These are phyloP conservation scores for Himalopsyche kuldschensis DNA, from an alignment of 2,888 invertebrate genomes.

Conservation along the genomic window DNA sequence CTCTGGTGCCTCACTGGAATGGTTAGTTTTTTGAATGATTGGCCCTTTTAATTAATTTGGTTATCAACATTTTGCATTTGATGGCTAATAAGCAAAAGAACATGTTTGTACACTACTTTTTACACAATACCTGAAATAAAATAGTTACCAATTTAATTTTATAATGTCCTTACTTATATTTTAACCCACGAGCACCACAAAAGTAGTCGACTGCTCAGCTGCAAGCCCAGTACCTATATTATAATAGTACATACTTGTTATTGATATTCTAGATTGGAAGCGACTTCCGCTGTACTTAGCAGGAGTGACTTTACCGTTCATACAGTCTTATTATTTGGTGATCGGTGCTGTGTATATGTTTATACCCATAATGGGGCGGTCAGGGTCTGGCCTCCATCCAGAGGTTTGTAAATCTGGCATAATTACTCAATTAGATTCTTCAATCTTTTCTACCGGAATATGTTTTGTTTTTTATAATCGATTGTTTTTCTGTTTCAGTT, in stretches of 20 bases:
- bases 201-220: background rate
- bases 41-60: too few relatives aligned
- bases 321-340: slow-evolving; percentile 70
- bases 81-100: too few relatives aligned
- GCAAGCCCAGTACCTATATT: background rate
- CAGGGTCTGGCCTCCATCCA: slow-evolving; percentile 69
- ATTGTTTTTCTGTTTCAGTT: slow-evolving; percentile 42
- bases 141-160: too few relatives aligned
- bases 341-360: slow-evolving; percentile 72
- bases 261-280: slow-evolving; percentile 51
- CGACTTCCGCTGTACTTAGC: slow-evolving; percentile 60
- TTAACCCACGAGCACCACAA: too few relatives aligned
- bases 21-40: slow-evolving; percentile 48
- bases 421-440: background rate
- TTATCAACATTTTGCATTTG: too few relatives aligned
- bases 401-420: slow-evolving; percentile 55
- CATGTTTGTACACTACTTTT: too few relatives aligned
- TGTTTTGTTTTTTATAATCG: background rate
- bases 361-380: slow-evolving; percentile 80
- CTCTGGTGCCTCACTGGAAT: slow-evolving; percentile 56
- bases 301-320: slow-evolving; percentile 62
- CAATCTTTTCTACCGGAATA: background rate
- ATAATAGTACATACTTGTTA: slow-evolving; percentile 1
- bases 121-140: too few relatives aligned
- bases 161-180: too few relatives aligned